phyloP scores from a whole-genome alignment of 2,113 vertebrate species.

The Sturnira hondurensis region DNA sequence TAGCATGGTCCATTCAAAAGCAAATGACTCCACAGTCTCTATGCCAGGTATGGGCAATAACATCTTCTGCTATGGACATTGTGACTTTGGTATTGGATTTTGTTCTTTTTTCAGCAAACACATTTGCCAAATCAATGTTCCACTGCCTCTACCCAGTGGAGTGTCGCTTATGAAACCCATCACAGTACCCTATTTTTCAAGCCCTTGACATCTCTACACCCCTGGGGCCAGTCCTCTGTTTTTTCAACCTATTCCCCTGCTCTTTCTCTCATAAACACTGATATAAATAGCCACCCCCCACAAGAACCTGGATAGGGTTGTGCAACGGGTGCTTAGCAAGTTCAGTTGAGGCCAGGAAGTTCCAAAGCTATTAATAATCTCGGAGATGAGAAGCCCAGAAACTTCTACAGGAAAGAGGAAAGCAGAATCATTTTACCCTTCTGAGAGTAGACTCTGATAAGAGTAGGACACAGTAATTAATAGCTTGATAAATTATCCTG shows the following conservation, averaged over 20 bases:
- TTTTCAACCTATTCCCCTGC: background rate
- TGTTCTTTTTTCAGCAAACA: background rate
- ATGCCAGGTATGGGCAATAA: fast-evolving
- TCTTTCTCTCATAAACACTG: background rate
- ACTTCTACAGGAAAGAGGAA: background rate
- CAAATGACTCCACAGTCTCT: background rate
- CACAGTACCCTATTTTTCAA: background rate
- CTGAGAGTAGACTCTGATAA: background rate
- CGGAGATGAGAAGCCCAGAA: background rate
- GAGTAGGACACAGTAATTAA: background rate
- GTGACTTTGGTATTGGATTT: background rate
- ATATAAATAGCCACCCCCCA: background rate
- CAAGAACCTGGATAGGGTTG: background rate
- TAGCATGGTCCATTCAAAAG: background rate
- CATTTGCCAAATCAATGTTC: background rate
- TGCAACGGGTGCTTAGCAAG: background rate
- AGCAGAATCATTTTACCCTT: background rate
- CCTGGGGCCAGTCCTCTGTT: background rate
- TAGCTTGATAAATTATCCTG: background rate
- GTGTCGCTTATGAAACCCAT: background rate
- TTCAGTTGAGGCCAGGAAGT: background rate
- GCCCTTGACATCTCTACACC: no score
- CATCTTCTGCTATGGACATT: background rate
- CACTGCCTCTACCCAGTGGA: background rate
- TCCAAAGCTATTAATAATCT: background rate